Percentiles rank a stretch among this genome's conserved stretches.
These are phyloP conservation scores for Ivindomyrus marchei DNA, from an alignment of 2,113 vertebrate genomes.

Conservation along the genomic window DNA sequence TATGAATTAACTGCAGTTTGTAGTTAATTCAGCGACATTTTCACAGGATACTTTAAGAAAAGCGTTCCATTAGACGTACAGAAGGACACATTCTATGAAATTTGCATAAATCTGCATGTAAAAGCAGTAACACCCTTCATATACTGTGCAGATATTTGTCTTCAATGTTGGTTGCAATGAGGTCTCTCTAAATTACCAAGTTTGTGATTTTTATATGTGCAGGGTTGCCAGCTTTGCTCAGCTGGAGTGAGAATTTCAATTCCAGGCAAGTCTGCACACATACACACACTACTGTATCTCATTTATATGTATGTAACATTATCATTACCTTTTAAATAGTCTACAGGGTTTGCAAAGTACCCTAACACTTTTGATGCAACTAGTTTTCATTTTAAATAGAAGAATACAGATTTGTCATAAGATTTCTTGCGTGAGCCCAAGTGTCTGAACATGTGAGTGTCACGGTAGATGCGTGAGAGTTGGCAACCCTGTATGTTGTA, in stretches of 20 bases:
- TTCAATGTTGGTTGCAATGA: background rate
- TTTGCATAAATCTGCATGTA: background rate
- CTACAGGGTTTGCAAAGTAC: background rate
- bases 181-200: background rate
- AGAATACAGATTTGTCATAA: background rate
- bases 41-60: background rate
- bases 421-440: background rate
- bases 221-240: background rate
- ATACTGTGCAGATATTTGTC: background rate
- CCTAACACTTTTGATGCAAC: background rate
- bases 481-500: background rate
- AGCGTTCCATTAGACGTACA: background rate
- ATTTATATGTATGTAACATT: background rate
- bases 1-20: background rate
- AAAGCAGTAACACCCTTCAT: background rate
- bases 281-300: background rate
- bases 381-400: background rate
- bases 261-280: background rate
- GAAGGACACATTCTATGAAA: background rate
- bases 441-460: background rate
- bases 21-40: background rate
- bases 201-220: background rate
- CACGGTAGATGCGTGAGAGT: background rate
- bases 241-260: background rate
- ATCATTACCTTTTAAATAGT: background rate